Base-by-base conservation (phyloP, 2,888 invertebrate genomes). In the Liopterus haemorrhoidalis region DNA sequence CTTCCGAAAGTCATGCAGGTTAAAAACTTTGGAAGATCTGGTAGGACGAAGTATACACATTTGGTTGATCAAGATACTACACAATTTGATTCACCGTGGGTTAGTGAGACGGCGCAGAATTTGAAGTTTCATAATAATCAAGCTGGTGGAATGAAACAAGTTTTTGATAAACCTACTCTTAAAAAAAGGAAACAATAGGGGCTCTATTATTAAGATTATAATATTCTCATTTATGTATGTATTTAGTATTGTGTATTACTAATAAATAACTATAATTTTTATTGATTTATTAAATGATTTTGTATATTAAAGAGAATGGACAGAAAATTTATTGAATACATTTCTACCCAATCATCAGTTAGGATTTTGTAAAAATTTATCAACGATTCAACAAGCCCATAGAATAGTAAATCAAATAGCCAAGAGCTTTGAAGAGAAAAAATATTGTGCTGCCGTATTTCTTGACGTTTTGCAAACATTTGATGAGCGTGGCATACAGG, bases 1-100 rank as follows among this genome's bases (percentile, higher is more conserved):
- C 68, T 99, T 50, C 99, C 99, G 1, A 96, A 97, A 75, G 97
- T 99, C 56, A 99, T 99, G 97, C 95, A 95, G 79, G 99, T 99
- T 30, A 99, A 99, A 72, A 97, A 99, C 72, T 99, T 99, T 69
- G 99, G 99, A 8, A 83, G 97, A 2, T 96, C 97, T 38, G 97
- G 97, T 4, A 81, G 99, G 40, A 97, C 99, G 0, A 99, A 99
- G 64, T 99, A 99, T 70, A 99, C 99, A 0, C 99, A 99, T 71
- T 73, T 99, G 61, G 96, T 99, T 0, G 97, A 96, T 69, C 99
- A 99, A 67, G 99, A 99, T 63, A 99, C 97, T 0, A 99, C 99
- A 0, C 89, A 91, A 62, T 94, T 94, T 60, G 95, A 97, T 64
- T 94, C 95, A 0, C 93, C 96, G 0, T 99, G 99, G 99, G 85